Evolutionary conservation across 2,113 vertebrate genomes (phyloP).

Genomic region (Thryonomys swinderianus): DNA sequence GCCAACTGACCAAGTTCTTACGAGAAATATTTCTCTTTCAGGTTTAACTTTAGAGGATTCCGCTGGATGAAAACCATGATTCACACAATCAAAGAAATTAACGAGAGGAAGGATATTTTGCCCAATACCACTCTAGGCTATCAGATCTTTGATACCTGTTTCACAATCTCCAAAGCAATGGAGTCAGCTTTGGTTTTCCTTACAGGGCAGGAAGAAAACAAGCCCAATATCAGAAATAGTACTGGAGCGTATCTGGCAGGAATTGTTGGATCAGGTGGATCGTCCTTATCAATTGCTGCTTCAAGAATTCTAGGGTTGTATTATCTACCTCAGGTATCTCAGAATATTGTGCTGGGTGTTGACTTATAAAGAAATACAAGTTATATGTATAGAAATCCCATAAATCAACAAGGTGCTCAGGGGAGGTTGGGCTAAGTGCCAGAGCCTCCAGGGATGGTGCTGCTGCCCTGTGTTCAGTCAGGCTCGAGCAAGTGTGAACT

Average conservation of each 20-base stretch:
- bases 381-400: background rate
- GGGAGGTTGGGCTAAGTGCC: background rate
- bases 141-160: conserved; percentile 92
- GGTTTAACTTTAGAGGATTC: conserved; percentile 92
- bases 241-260: conserved; percentile 86
- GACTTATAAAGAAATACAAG: background rate
- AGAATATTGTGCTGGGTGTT: background rate
- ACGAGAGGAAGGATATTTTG: conserved; percentile 84
- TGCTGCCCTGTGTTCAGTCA: background rate
- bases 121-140: conserved; percentile 90
- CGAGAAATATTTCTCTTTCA: conserved; percentile 72
- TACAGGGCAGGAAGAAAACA: conserved; percentile 91
- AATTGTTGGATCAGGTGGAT: conserved; percentile 90
- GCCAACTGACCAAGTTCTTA: background rate
- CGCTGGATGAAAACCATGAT: conserved; percentile 93
- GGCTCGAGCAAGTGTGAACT: background rate
- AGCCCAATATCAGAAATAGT: conserved; percentile 91
- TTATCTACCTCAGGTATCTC: conserved; percentile 90
- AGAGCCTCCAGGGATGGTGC: background rate
- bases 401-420: background rate
- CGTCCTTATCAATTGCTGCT: conserved; percentile 90
- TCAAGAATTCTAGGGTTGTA: conserved; percentile 91
- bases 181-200: conserved; percentile 90
- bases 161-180: conserved; percentile 91
- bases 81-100: conserved; percentile 91